A percentile compares a stretch with the other conserved stretches of the same genome.
These are phyloP conservation scores for Pogoniulus pusillus DNA, from an alignment of 2,797 vertebrate species.

Conservation along the genomic window DNA sequence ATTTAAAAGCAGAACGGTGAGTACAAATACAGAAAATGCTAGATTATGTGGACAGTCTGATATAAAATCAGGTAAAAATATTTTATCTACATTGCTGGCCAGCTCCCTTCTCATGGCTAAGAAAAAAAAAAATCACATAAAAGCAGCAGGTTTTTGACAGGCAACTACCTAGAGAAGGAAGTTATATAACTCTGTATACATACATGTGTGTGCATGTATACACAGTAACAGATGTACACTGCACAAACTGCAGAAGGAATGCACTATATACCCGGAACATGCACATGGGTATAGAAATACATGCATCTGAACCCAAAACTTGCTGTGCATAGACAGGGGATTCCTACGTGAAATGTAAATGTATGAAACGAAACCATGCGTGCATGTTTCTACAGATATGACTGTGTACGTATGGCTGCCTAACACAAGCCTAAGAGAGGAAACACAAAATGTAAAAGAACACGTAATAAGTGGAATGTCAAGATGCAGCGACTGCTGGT, in stretches of 20 bases:
- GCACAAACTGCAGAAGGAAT: not conserved
- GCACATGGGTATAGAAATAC: not conserved
- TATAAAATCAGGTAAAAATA: constrained; percentile 17
- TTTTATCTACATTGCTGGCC: not conserved
- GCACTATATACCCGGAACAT: not conserved
- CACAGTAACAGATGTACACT: not conserved
- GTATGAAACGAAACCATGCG: not conserved
- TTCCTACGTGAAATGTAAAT: not conserved
- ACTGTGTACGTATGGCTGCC: not conserved
- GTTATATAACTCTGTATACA: not conserved
- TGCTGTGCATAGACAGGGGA: not conserved
- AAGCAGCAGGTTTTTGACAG: constrained; percentile 61
- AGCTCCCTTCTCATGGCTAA: constrained; percentile 4
- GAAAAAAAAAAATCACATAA: constrained; percentile 50
- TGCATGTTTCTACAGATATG: not conserved
- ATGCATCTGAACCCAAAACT: not conserved
- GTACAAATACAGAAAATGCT: constrained; percentile 17
- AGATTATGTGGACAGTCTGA: constrained; percentile 20
- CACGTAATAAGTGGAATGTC: constrained; percentile 68
- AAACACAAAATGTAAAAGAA: constrained; percentile 22
- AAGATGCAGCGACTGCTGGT: constrained; percentile 68
- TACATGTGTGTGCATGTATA: not conserved
- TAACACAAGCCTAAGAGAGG: constrained; percentile 41
- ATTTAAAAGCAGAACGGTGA: not conserved
- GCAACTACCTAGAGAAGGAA: constrained; percentile 19